Evolutionary conservation across 2,113 vertebrate species (phyloP).

Genomic region (Sterrhoptilus dennistouni): DNA sequence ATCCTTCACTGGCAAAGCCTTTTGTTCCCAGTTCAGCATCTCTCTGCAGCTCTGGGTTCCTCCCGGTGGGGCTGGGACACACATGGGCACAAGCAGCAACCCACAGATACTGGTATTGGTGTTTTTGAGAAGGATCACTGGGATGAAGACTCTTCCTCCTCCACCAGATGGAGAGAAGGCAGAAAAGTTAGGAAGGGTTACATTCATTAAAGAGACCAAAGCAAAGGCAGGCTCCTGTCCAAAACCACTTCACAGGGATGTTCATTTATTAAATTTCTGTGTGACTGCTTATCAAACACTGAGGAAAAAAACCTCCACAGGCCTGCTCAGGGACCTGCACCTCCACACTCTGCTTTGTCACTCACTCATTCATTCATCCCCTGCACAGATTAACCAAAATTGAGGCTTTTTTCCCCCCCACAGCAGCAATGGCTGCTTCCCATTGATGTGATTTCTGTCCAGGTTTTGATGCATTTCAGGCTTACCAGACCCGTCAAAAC

Average conservation of each 20-base stretch:
- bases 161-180: neutral
- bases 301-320: neutral
- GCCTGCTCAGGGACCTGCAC: neutral
- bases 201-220: neutral
- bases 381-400: neutral
- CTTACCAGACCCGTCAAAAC: neutral
- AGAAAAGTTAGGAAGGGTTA: neutral
- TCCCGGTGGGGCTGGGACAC: neutral
- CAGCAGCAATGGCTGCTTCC: neutral
- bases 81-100: neutral
- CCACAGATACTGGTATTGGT: neutral
- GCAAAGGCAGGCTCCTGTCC: slow-evolving; percentile 8
- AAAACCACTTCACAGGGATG: slow-evolving; percentile 45
- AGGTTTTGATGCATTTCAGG: neutral
- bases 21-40: slow-evolving; percentile 26
- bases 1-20: neutral
- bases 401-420: neutral
- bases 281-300: neutral
- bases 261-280: neutral
- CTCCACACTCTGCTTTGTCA: neutral
- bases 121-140: neutral
- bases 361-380: neutral
- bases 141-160: neutral
- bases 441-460: neutral
- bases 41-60: neutral